Conservation (phyloP, 2,113 vertebrate genomes). For the Thunnus thynnus region DNA sequence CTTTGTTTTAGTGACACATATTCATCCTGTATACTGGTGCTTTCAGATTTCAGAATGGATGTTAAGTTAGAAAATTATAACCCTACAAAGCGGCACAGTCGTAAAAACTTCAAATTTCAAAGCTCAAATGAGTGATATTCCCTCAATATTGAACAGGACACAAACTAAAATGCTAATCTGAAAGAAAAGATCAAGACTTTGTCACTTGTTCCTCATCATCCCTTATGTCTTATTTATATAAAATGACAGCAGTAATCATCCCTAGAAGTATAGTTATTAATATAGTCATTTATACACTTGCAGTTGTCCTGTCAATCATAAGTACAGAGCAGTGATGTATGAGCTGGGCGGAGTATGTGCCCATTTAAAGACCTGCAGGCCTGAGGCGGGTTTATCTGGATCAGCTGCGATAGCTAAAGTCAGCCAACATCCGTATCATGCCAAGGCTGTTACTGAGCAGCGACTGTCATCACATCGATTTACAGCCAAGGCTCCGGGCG, state of each 20-base stretch:
- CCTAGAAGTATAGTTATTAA: neutral
- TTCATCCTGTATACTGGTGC: neutral
- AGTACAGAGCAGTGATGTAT: constrained; percentile 1
- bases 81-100: too few species aligned
- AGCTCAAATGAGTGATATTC: too few species aligned
- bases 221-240: too few species aligned
- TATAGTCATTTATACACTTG: neutral
- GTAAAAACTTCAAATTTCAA: too few species aligned
- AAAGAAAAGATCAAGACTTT: neutral
- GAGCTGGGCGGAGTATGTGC: neutral
- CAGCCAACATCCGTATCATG: constrained; percentile 3
- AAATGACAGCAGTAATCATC: too few species aligned
- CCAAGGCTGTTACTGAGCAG: constrained; percentile 29
- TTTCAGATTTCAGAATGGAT: constrained; percentile 4
- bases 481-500: constrained; percentile 22
- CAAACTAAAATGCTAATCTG: too few species aligned
- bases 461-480: constrained; percentile 21
- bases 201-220: too few species aligned
- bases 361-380: constrained; percentile 13
- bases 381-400: constrained; percentile 10
- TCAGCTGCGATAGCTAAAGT: constrained; percentile 16
- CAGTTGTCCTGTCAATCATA: neutral
- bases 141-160: neutral
- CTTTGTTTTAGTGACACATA: neutral
- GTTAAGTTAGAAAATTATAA: too few species aligned